A percentile compares a stretch with the other conserved stretches of the same genome.
Conservation (phyloP, 2,888 invertebrate genomes). For the Idaea straminata region DNA sequence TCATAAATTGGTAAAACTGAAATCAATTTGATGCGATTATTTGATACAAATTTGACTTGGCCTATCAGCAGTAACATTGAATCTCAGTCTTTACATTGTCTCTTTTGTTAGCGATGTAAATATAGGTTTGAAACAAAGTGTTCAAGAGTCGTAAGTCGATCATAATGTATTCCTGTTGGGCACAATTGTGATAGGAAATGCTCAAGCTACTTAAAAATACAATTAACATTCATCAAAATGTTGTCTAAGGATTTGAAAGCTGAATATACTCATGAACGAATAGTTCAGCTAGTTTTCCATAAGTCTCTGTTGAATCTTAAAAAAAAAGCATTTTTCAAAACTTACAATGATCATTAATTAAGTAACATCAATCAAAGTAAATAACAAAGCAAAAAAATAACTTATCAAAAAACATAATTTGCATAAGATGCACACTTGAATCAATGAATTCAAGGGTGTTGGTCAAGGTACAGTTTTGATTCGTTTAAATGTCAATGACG, state of each 20-base stretch:
- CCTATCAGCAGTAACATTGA: not conserved
- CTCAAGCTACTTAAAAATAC: not conserved
- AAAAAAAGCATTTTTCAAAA: not conserved
- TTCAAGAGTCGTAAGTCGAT: not conserved
- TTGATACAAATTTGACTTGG: no score
- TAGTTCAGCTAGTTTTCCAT: not conserved
- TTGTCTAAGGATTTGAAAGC: not conserved
- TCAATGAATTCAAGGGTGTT: not conserved
- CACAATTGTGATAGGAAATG: conserved; percentile 1
- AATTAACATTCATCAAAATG: not conserved
- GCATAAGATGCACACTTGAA: not conserved
- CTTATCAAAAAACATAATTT: not conserved
- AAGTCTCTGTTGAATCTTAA: not conserved
- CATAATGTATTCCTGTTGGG: not conserved
- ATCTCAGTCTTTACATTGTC: not conserved
- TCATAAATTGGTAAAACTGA: no score
- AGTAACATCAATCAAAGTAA: not conserved
- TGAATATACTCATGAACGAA: not conserved
- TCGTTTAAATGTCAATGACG: not conserved
- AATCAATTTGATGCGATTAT: no score
- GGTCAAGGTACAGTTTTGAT: not conserved
- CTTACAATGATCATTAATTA: not conserved
- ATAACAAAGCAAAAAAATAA: not conserved
- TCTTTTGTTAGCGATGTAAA: not conserved
- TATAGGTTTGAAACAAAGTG: not conserved